Conservation (phyloP, 2,888 invertebrate species). For the Thysanoteuthis rhombus region DNA sequence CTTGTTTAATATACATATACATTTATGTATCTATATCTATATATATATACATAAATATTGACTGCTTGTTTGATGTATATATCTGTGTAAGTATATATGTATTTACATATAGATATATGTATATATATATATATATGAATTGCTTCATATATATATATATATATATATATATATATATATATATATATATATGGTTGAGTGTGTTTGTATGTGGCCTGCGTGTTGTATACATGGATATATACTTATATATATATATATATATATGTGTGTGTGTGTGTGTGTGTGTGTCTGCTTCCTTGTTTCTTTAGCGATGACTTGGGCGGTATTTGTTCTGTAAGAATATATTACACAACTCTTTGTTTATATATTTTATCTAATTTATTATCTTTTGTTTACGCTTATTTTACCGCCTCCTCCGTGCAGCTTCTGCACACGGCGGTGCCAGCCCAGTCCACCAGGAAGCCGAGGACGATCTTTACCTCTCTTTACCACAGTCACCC, state of each 20-base stretch:
- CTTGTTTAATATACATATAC: too few species aligned
- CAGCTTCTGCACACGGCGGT: not conserved
- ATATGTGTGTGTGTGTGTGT: not conserved
- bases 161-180: too few species aligned
- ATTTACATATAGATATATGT: too few species aligned
- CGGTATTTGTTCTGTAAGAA: not conserved
- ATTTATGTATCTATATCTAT: too few species aligned
- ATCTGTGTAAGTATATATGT: too few species aligned
- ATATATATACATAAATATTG: too few species aligned
- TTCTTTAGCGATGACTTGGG: not conserved
- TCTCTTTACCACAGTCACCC: not conserved
- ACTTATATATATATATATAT: not conserved
- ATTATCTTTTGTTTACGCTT: not conserved
- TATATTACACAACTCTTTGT: not conserved
- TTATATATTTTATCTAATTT: constrained; percentile 12
- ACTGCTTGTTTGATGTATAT: too few species aligned
- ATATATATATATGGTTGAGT: too few species aligned
- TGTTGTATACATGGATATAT: too few species aligned
- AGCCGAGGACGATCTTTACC: not conserved
- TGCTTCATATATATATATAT: too few species aligned
- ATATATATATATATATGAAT: too few species aligned
- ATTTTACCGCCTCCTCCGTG: not conserved
- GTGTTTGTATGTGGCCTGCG: too few species aligned
- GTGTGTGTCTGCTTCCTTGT: not conserved
- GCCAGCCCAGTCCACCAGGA: not conserved